A percentile compares a stretch with the other conserved stretches of the same genome.
Evolutionary conservation across 2,888 invertebrate species (phyloP).

Genomic region (Horisme vitalbata): DNA sequence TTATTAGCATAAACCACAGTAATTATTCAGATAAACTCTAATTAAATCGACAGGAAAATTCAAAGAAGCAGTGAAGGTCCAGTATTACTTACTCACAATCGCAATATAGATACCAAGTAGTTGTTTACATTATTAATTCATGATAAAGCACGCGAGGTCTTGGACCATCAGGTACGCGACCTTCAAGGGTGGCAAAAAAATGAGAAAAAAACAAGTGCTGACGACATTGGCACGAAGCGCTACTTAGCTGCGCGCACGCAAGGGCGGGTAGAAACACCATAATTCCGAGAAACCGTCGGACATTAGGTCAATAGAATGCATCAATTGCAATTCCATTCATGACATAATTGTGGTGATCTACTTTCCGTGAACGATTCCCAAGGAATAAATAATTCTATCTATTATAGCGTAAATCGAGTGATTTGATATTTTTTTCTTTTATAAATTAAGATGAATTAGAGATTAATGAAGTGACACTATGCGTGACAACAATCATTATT

Average conservation of each 20-base stretch:
- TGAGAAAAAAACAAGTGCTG: conserved; percentile 53
- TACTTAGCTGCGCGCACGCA: conserved; percentile 70
- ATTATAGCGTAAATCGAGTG: not conserved
- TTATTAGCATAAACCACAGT: no score
- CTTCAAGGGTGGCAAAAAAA: conserved; percentile 72
- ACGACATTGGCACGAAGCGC: conserved; percentile 75
- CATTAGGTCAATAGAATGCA: conserved; percentile 33
- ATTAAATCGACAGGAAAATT: conserved; percentile 16
- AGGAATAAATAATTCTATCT: conserved; percentile 11
- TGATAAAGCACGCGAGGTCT: conserved; percentile 65
- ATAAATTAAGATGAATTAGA: not conserved
- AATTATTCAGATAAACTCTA: not conserved
- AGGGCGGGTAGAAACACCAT: conserved; percentile 55
- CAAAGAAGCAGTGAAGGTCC: conserved; percentile 27
- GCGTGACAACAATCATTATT: conserved; percentile 6
- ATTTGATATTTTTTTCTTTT: not conserved
- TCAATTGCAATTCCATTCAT: conserved; percentile 22
- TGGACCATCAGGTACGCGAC: conserved; percentile 62
- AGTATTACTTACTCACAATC: conserved; percentile 12
- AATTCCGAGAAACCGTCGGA: conserved; percentile 39
- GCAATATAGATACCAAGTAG: conserved; percentile 22
- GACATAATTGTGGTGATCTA: conserved; percentile 25
- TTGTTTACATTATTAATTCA: conserved; percentile 54
- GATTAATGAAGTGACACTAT: not conserved
- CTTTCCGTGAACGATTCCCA: conserved; percentile 12